These are phyloP conservation scores for Stichopus horrens DNA, from an alignment of 53 echinoderm and acorn worm genomes.

Conservation along the genomic window DNA sequence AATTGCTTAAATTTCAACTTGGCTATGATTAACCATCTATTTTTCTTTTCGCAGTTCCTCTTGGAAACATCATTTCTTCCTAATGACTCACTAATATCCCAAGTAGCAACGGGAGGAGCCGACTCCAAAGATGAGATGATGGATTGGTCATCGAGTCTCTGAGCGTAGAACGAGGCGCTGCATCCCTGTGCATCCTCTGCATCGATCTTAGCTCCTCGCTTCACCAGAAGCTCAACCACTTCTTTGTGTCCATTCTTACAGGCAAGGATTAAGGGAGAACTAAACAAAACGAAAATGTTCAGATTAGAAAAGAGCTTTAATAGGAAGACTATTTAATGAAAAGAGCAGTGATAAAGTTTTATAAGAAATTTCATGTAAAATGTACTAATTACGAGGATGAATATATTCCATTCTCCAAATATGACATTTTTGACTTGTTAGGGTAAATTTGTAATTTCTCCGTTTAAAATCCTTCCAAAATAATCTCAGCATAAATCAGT, in stretches of 20 bases:
- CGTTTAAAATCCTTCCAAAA: too few relatives aligned
- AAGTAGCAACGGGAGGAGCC: constrained; percentile 91
- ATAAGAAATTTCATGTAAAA: too few relatives aligned
- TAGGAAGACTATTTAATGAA: neutral
- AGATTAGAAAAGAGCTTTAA: neutral
- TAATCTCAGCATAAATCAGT: too few relatives aligned
- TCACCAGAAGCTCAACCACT: constrained; percentile 79
- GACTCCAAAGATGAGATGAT: constrained; percentile 66
- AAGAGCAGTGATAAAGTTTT: too few relatives aligned
- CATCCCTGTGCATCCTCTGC: constrained; percentile 75
- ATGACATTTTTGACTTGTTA: too few relatives aligned
- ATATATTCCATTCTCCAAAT: too few relatives aligned
- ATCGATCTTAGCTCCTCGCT: constrained; percentile 79
- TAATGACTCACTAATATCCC: constrained; percentile 91
- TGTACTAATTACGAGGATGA: too few relatives aligned
- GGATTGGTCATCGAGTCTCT: constrained; percentile 58
- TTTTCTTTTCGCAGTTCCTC: neutral
- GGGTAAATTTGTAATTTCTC: too few relatives aligned
- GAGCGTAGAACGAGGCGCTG: constrained; percentile 79
- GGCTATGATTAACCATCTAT: too few relatives aligned
- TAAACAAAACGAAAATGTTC: neutral
- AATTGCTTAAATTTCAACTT: too few relatives aligned
- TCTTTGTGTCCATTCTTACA: constrained; percentile 82
- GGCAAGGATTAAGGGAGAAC: constrained; percentile 73
- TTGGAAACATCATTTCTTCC: neutral